Conservation (phyloP, 2,113 vertebrate species). For the Excalfactoria chinensis region DNA sequence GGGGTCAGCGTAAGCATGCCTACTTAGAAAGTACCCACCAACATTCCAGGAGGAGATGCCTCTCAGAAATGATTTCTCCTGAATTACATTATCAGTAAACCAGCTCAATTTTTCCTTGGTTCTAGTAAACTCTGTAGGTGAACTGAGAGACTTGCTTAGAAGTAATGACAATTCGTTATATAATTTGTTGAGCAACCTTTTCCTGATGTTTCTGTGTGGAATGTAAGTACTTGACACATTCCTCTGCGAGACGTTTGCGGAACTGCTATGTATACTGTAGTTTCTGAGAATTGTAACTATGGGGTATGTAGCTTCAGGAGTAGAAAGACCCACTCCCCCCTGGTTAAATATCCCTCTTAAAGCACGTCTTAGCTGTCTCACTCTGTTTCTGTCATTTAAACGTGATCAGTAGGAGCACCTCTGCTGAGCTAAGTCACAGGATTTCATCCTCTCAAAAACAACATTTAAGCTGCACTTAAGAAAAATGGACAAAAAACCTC, state of each 20-base stretch:
- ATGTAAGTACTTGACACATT: background rate
- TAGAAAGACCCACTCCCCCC: background rate
- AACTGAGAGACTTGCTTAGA: background rate
- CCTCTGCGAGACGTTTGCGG: background rate
- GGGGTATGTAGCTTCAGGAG: background rate
- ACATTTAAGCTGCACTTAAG: background rate
- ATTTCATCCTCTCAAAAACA: background rate
- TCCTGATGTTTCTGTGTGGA: background rate
- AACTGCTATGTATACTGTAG: background rate
- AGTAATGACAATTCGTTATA: background rate
- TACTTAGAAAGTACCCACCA: background rate
- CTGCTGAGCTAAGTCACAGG: background rate
- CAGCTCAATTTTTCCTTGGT: background rate
- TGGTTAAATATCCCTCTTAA: background rate
- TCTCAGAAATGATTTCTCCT: conserved; percentile 5
- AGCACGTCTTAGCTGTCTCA: background rate
- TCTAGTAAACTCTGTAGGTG: background rate
- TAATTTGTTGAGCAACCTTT: background rate
- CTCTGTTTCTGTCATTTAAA: background rate
- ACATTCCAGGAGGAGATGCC: background rate
- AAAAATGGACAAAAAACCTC: background rate
- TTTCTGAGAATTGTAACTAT: background rate
- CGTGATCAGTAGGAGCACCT: background rate
- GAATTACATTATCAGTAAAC: background rate
- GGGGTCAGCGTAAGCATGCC: background rate